Evolutionary conservation across 2,888 invertebrate genomes (phyloP).

Genomic region (Ornithoptera priamus): DNA sequence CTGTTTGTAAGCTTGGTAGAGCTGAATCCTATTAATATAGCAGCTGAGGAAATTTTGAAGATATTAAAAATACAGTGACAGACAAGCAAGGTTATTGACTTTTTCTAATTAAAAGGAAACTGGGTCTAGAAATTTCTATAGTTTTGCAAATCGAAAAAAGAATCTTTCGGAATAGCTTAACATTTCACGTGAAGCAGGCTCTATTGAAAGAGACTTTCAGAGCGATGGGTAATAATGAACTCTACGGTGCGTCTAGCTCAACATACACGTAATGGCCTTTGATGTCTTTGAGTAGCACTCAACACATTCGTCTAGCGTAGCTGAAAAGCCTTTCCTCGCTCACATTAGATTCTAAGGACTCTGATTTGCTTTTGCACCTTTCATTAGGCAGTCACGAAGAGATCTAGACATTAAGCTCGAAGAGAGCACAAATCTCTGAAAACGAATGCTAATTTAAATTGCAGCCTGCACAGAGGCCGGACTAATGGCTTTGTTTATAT

Average conservation of each 20-base stretch:
- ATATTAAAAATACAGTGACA: too few species aligned
- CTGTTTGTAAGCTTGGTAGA: too few species aligned
- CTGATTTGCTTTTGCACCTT: conserved; percentile 26
- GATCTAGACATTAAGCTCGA: conserved; percentile 19
- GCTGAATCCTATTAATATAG: too few species aligned
- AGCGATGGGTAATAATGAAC: conserved; percentile 27
- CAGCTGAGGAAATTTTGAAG: too few species aligned
- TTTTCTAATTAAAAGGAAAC: too few species aligned
- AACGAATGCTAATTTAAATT: conserved; percentile 24
- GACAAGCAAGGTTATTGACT: too few species aligned
- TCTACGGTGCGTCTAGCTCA: conserved; percentile 17
- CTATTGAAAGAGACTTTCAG: conserved; percentile 16
- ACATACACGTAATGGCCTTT: conserved; percentile 26
- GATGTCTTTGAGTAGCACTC: conserved; percentile 30
- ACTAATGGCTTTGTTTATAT: conserved; percentile 8
- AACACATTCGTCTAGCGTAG: conserved; percentile 18
- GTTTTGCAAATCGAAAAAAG: too few species aligned
- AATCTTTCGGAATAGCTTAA: neutral
- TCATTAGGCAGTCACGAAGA: conserved; percentile 20
- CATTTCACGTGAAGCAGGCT: neutral
- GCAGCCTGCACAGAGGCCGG: conserved; percentile 7
- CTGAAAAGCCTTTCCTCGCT: conserved; percentile 25
- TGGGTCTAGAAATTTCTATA: too few species aligned
- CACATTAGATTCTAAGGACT: conserved; percentile 23
- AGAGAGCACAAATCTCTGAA: conserved; percentile 17